phyloP scores from a whole-genome alignment of 2,113 vertebrate species.

The Calidris pugnax region DNA sequence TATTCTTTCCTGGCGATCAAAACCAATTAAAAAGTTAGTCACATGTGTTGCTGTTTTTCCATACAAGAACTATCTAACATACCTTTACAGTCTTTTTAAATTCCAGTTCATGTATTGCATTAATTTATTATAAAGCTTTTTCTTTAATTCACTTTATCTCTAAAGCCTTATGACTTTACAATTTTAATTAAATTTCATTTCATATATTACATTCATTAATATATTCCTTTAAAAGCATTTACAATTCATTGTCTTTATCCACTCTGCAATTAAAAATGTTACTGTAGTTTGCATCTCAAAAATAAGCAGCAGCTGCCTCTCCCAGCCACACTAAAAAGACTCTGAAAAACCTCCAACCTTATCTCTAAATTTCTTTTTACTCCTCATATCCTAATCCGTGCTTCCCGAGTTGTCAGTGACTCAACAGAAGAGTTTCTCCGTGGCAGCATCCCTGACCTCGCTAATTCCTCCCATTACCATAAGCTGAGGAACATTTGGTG shows the following conservation, averaged over 20 bases:
- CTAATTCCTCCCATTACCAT: not conserved
- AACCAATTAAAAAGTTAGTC: slow-evolving; percentile 28
- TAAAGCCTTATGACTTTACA: slow-evolving; percentile 38
- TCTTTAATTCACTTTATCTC: slow-evolving; percentile 57
- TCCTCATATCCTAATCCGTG: not conserved
- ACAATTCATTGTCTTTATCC: slow-evolving; percentile 28
- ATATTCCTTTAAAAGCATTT: slow-evolving; percentile 38
- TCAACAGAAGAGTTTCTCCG: not conserved
- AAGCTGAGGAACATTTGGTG: not conserved
- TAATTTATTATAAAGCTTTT: slow-evolving; percentile 49
- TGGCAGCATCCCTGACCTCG: not conserved
- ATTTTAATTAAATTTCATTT: slow-evolving; percentile 61
- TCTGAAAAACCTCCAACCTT: not conserved
- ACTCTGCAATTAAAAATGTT: slow-evolving; percentile 15
- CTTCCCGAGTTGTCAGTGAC: not conserved
- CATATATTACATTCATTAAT: slow-evolving; percentile 15
- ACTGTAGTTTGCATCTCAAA: not conserved
- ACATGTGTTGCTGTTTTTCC: not conserved
- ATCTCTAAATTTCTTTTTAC: not conserved
- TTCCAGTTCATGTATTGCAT: not conserved
- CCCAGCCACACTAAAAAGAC: not conserved
- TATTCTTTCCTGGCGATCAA: not conserved
- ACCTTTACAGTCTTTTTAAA: slow-evolving; percentile 30
- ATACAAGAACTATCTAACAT: not conserved
- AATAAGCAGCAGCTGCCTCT: not conserved